A percentile compares a stretch with the other conserved stretches of the same genome.
Evolutionary conservation across 1,140 invertebrate genomes (phyloP).

Genomic region (Chelonus insularis): DNA sequence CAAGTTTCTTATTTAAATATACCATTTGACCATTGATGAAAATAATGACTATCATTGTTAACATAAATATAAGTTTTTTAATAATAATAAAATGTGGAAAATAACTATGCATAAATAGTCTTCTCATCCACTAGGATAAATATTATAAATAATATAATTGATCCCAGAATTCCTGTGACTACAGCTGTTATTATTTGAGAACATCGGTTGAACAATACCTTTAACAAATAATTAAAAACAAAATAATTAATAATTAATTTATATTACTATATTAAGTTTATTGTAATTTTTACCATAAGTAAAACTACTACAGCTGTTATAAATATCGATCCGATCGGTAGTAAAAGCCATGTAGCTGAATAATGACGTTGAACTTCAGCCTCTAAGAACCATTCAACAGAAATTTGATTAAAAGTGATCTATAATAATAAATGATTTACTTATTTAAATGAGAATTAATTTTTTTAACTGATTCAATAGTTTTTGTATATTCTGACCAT

Average conservation of each 20-base stretch:
- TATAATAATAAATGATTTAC: too few species aligned
- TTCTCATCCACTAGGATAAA: conserved; percentile 40
- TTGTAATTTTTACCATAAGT: conserved; percentile 46
- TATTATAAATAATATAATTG: conserved; percentile 42
- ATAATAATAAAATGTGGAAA: too few species aligned
- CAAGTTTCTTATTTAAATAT: too few species aligned
- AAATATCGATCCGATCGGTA: conserved; percentile 47
- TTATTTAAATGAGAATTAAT: too few species aligned
- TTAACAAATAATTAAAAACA: conserved; percentile 20
- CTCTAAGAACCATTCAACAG: conserved; percentile 33
- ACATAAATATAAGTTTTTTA: too few species aligned
- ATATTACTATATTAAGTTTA: too few species aligned
- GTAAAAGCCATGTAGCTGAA: conserved; percentile 43
- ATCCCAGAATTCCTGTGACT: conserved; percentile 41
- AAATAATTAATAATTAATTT: too few species aligned
- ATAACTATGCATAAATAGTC: conserved; percentile 44
- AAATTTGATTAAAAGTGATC: conserved; percentile 16
- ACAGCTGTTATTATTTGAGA: conserved; percentile 43
- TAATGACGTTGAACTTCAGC: conserved; percentile 41
- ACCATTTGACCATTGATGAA: too few species aligned
- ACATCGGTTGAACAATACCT: conserved; percentile 51
- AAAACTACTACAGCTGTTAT: conserved; percentile 43
- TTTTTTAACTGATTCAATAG: neutral
- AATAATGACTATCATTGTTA: too few species aligned
- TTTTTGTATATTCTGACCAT: conserved; percentile 33